A percentile compares a stretch with the other conserved stretches of the same genome.
phyloP scores from a whole-genome alignment of 30 jellyfish, hydroid and myxozoan genomes.

The Turritopsis dohrnii region DNA sequence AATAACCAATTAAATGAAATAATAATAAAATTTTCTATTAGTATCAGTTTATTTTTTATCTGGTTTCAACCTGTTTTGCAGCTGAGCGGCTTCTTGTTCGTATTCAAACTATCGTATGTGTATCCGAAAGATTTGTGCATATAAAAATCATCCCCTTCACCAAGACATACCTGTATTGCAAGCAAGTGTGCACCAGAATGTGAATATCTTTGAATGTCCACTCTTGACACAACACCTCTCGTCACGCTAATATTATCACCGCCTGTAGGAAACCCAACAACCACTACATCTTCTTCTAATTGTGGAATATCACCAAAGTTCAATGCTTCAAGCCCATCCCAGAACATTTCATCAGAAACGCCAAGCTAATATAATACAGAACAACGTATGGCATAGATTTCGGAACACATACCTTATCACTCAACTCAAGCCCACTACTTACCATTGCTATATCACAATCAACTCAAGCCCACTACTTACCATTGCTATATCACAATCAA shows the following conservation, averaged over 20 bases:
- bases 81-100: too few species aligned
- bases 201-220: conserved; percentile 61
- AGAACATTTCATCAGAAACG: conserved; percentile 60
- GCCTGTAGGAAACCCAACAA: conserved; percentile 82
- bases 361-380: conserved; percentile 34
- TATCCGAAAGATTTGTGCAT: too few species aligned
- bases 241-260: conserved; percentile 82
- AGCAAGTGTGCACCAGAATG: conserved; percentile 71
- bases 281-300: conserved; percentile 76
- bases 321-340: conserved; percentile 60
- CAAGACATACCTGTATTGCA: conserved; percentile 60
- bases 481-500: conserved; percentile 77
- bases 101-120: too few species aligned
- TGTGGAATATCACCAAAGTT: conserved; percentile 67
- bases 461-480: too few species aligned
- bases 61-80: too few species aligned
- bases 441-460: conserved; percentile 82
- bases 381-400: neutral
- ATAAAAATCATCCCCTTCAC: too few species aligned
- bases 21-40: too few species aligned
- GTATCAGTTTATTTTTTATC: too few species aligned
- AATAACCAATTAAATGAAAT: too few species aligned
- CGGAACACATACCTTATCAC: neutral
- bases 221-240: conserved; percentile 88
- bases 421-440: neutral